A percentile compares a stretch with the other conserved stretches of the same genome.
Conservation (phyloP, 2,113 vertebrate species). For the Recurvirostra avosetta region DNA sequence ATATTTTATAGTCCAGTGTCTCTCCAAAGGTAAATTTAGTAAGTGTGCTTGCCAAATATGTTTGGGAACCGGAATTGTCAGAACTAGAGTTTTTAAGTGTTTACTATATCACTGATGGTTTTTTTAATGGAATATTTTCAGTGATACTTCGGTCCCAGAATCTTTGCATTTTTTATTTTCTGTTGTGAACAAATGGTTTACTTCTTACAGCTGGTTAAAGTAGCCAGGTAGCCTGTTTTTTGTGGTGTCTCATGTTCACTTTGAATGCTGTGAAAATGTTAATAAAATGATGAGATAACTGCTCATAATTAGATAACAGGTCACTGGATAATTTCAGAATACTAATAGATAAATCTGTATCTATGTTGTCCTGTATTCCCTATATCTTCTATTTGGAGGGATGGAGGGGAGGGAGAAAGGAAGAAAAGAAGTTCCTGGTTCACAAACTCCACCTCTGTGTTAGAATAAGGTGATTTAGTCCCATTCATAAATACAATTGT, state of each 20-base stretch:
- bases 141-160: not conserved
- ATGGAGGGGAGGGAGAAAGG: not conserved
- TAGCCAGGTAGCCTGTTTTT: not conserved
- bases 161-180: not conserved
- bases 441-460: not conserved
- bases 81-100: not conserved
- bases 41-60: not conserved
- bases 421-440: not conserved
- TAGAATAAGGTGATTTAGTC: not conserved
- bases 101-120: not conserved
- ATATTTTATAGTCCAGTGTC: not conserved
- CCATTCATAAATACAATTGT: not conserved
- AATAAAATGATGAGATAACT: not conserved
- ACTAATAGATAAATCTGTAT: not conserved
- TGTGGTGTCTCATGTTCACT: not conserved
- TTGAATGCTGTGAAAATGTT: not conserved
- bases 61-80: not conserved
- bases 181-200: not conserved
- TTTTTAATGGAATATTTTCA: not conserved
- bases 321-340: not conserved
- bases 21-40: not conserved
- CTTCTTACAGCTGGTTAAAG: not conserved
- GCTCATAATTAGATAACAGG: not conserved
- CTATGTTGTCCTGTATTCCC: not conserved
- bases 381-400: not conserved